Evolutionary conservation across 2,888 invertebrate species (phyloP).

Genomic region (Chalcosyrphus nemorum): DNA sequence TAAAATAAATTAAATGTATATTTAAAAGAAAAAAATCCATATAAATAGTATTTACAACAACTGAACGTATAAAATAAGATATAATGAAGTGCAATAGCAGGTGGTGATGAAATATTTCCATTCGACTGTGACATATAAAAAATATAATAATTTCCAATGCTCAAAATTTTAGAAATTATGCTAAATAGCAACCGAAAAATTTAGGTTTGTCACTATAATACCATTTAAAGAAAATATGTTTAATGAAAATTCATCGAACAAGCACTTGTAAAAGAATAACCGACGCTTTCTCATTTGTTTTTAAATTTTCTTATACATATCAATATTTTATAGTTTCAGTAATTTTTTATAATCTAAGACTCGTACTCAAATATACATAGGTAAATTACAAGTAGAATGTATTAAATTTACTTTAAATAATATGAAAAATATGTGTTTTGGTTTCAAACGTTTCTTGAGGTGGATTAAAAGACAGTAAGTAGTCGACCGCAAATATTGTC

Average conservation of each 20-base stretch:
- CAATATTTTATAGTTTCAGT: neutral
- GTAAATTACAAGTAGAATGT: no score
- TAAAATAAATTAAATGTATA: neutral
- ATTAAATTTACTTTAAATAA: no score
- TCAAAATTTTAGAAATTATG: conserved; percentile 34
- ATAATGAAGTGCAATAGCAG: conserved; percentile 61
- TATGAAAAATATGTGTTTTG: no score
- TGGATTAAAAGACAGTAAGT: no score
- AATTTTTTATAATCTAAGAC: neutral
- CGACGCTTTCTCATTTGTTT: conserved; percentile 43
- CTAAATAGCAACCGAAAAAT: conserved; percentile 65
- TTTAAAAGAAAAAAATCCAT: conserved; percentile 11
- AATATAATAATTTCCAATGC: conserved; percentile 35
- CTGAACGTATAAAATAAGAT: conserved; percentile 18
- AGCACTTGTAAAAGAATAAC: conserved; percentile 75
- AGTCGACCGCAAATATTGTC: no score
- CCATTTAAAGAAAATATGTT: conserved; percentile 81
- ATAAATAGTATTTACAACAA: conserved; percentile 46
- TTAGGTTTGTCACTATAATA: conserved; percentile 75
- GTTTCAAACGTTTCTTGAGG: no score
- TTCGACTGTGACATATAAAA: conserved; percentile 53
- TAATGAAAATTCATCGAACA: conserved; percentile 80
- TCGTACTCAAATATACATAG: neutral
- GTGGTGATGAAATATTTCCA: conserved; percentile 49
- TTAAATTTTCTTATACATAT: neutral